phyloP scores from a whole-genome alignment of 2,888 invertebrate genomes.

The Euzophera pinguis region DNA sequence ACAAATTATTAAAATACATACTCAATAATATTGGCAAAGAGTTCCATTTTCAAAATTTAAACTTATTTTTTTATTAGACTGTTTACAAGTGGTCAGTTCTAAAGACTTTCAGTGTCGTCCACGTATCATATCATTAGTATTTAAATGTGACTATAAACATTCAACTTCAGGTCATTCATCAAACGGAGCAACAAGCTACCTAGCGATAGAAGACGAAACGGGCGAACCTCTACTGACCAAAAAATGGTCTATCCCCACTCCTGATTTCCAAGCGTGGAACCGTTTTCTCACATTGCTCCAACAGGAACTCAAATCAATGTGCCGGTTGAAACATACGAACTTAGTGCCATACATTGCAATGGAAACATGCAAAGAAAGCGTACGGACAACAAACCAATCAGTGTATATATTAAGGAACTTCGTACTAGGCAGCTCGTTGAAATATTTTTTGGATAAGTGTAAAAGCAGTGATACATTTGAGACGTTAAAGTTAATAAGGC shows the following conservation, averaged over 20 bases:
- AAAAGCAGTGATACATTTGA: slow-evolving; percentile 52
- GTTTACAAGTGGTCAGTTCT: too few relatives aligned
- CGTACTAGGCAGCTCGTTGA: slow-evolving; percentile 71
- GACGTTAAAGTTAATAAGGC: slow-evolving; percentile 72
- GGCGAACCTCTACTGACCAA: slow-evolving; percentile 86
- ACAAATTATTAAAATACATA: too few relatives aligned
- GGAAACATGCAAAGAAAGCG: slow-evolving; percentile 80
- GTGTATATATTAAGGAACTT: slow-evolving; percentile 88
- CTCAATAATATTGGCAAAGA: too few relatives aligned
- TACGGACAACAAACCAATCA: slow-evolving; percentile 46
- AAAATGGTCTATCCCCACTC: slow-evolving; percentile 84
- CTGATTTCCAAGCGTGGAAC: slow-evolving; percentile 63
- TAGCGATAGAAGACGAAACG: slow-evolving; percentile 85
- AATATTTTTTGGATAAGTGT: slow-evolving; percentile 40
- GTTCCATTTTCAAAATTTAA: too few relatives aligned
- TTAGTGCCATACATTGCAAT: slow-evolving; percentile 88
- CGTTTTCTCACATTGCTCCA: slow-evolving; percentile 85
- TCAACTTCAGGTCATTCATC: slow-evolving; percentile 83
- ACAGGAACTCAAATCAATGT: slow-evolving; percentile 86
- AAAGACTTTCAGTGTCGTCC: too few relatives aligned
- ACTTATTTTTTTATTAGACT: too few relatives aligned
- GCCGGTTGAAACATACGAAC: slow-evolving; percentile 84
- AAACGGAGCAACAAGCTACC: slow-evolving; percentile 86
- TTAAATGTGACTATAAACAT: too few relatives aligned
- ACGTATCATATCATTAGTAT: too few relatives aligned